Evolutionary conservation across 92 coral and sea anemone species (phyloP).

Genomic region (Galaxea fascicularis): DNA sequence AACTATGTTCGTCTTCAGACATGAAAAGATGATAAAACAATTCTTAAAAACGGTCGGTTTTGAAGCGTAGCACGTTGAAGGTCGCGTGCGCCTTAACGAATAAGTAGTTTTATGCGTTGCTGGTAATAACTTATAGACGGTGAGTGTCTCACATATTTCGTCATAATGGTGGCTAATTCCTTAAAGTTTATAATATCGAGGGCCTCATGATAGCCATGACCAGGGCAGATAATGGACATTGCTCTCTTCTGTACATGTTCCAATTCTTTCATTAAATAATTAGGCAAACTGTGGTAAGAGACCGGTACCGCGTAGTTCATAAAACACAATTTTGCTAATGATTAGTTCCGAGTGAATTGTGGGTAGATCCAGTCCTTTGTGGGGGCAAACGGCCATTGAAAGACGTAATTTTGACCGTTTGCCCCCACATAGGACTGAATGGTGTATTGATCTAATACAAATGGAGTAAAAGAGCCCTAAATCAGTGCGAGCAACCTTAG

Average conservation of each 20-base stretch:
- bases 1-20: background rate
- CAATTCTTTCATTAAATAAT: background rate
- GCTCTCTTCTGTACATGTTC: slow-evolving; percentile 5
- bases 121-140: slow-evolving; percentile 4
- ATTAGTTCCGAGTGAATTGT: too few species aligned
- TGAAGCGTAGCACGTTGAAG: background rate
- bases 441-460: slow-evolving; percentile 51
- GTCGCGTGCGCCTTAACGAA: background rate
- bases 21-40: background rate
- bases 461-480: slow-evolving; percentile 36
- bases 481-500: slow-evolving; percentile 37
- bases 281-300: background rate
- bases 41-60: background rate
- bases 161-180: background rate
- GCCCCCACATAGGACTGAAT: too few species aligned
- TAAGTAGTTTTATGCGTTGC: background rate
- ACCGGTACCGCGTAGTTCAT: slow-evolving; percentile 24
- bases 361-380: too few species aligned
- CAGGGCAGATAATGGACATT: slow-evolving; percentile 6
- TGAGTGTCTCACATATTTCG: slow-evolving; percentile 3
- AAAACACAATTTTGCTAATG: too few species aligned
- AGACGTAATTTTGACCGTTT: too few species aligned
- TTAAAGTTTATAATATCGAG: background rate
- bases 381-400: too few species aligned
- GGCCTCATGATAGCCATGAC: slow-evolving; percentile 10